Base-by-base conservation (phyloP, 1,140 invertebrate species). In the Samia ricini region DNA sequence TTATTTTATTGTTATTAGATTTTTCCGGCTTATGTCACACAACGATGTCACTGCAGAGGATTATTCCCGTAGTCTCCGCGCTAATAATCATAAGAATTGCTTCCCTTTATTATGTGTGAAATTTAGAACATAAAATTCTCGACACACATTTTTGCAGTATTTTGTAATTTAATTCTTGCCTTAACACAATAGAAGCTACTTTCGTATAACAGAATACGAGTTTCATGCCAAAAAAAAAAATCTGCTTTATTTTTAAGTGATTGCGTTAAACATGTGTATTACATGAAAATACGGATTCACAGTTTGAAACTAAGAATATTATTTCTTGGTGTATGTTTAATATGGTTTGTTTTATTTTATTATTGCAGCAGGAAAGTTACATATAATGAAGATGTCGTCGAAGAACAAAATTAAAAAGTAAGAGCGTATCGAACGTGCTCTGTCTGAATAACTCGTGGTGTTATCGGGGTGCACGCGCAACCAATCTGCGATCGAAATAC, bases 1-100 rank as follows among this genome's bases (percentile, higher is more conserved):
- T 83, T 87, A 85, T 88, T 89, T 89, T 89, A 89, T 88, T 89
- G 85, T 88, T 88, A 88, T 88, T 88, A 90, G 81, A 88, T 88
- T 88, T 87, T 90, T 88, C 82, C 84, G 83, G 84, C 76, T 89
- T 87, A 89, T 87, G 87, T 89, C 87, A 89, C 82, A 80, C 75
- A 66, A 76, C 77, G 72, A 71, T 81, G 83, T 83, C 82, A 82
- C 78, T 75, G 81, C 73, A 68, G 76, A 79, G 85, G 87, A 88
- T 89, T 90, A 90, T 79, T 89, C 82, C 79, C 81, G 78, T 76
- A 82, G 83, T 82, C 84, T 88, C 83, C 68, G 63, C 76, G 84
- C 84, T 90, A 88, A 90, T 88, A 90, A 90, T 88, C 85, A 88
- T 85, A 89, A 83, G 85, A 88, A 88, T 86, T 88, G 83, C 83